A percentile compares a stretch with the other conserved stretches of the same genome.
Evolutionary conservation across 1,140 invertebrate genomes (phyloP).

Genomic region (Ylistrum balloti): DNA sequence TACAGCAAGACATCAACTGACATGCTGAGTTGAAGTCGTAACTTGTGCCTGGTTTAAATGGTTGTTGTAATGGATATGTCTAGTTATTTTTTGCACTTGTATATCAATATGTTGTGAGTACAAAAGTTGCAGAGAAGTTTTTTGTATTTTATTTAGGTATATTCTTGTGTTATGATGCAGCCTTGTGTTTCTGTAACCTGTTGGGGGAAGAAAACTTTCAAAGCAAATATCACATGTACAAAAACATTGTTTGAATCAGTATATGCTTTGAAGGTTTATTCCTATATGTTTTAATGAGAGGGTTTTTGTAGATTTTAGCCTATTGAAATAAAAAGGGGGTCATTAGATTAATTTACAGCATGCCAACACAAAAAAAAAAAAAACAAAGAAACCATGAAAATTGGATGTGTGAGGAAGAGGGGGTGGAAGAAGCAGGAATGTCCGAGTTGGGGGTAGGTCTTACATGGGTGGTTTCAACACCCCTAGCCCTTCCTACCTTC

Average conservation of each 20-base stretch:
- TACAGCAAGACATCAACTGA: neutral
- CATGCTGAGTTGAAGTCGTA: neutral
- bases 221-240: conserved; percentile 27
- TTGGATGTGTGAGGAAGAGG: neutral
- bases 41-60: conserved; percentile 33
- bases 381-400: neutral
- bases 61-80: neutral
- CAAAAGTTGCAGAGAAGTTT: conserved; percentile 31
- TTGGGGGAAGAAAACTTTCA: neutral
- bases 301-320: conserved; percentile 38
- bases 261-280: conserved; percentile 39
- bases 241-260: neutral
- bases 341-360: conserved; percentile 26
- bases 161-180: conserved; percentile 34
- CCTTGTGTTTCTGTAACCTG: conserved; percentile 32
- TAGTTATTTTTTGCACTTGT: conserved; percentile 35
- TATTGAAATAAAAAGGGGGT: neutral
- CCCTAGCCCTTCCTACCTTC: neutral
- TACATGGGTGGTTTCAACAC: no score
- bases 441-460: neutral
- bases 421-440: neutral
- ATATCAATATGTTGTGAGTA: conserved; percentile 35
- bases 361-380: conserved; percentile 30
- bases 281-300: conserved; percentile 16
- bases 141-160: conserved; percentile 32